phyloP scores from a whole-genome alignment of 1,140 invertebrate species.

The Eufriesea mexicana region DNA sequence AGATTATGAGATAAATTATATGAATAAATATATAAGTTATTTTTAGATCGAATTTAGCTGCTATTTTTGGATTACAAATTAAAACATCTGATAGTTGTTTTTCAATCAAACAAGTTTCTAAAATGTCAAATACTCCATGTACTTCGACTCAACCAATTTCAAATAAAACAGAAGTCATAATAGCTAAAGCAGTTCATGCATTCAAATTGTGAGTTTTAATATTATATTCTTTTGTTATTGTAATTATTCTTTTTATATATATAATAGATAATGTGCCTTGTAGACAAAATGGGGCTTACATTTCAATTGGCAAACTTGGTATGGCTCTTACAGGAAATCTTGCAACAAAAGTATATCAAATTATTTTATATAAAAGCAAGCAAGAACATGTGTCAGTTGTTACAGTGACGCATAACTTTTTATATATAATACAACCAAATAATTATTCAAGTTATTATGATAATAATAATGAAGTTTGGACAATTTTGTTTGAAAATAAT shows the following conservation, averaged over 20 bases:
- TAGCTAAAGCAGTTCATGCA: slow-evolving; percentile 75
- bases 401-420: slow-evolving; percentile 72
- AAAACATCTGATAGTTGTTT: slow-evolving; percentile 39
- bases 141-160: slow-evolving; percentile 48
- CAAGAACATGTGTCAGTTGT: slow-evolving; percentile 75
- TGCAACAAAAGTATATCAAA: slow-evolving; percentile 70
- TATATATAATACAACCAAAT: slow-evolving; percentile 74
- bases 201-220: slow-evolving; percentile 73
- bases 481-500: slow-evolving; percentile 75
- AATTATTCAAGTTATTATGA: slow-evolving; percentile 80
- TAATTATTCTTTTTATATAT: not conserved
- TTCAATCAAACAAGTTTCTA: slow-evolving; percentile 28
- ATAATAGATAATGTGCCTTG: slow-evolving; percentile 51
- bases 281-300: slow-evolving; percentile 76
- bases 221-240: not conserved
- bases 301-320: slow-evolving; percentile 73
- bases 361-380: slow-evolving; percentile 77
- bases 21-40: not conserved
- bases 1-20: not conserved
- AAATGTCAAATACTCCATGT: slow-evolving; percentile 50
- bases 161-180: slow-evolving; percentile 73
- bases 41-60: slow-evolving; percentile 73
- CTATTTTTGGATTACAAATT: slow-evolving; percentile 68
- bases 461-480: slow-evolving; percentile 77
- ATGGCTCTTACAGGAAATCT: slow-evolving; percentile 75